Evolutionary conservation across 2,113 vertebrate species (phyloP).

Genomic region (Cynocephalus volans): DNA sequence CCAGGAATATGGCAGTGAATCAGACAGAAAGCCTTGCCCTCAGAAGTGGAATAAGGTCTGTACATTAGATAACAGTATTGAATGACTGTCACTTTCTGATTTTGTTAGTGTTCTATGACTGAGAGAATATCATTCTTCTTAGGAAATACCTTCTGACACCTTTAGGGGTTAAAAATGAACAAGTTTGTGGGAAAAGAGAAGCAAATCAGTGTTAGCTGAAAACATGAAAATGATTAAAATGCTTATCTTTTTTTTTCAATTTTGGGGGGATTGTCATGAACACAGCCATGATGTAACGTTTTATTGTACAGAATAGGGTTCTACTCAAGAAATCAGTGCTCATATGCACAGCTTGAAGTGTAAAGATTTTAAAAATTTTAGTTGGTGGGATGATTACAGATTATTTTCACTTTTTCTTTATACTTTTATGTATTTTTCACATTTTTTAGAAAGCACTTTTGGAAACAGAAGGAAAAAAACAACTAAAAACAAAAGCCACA

Average conservation of each 20-base stretch:
- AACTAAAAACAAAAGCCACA: background rate
- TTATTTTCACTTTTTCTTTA: slow-evolving; percentile 53
- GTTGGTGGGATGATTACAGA: background rate
- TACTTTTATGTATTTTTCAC: background rate
- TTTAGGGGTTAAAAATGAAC: slow-evolving; percentile 15
- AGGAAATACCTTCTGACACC: slow-evolving; percentile 8
- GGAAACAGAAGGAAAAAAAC: background rate
- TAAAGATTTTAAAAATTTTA: slow-evolving; percentile 8
- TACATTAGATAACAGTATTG: background rate
- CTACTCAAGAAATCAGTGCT: background rate
- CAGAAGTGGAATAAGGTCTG: background rate
- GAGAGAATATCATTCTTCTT: slow-evolving; percentile 26
- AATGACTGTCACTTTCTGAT: background rate
- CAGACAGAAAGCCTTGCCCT: background rate
- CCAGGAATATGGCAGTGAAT: background rate
- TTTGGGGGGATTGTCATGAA: background rate
- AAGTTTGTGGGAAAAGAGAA: slow-evolving; percentile 23
- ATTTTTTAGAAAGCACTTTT: slow-evolving; percentile 28
- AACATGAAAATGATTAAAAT: slow-evolving; percentile 14
- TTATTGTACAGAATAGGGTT: background rate
- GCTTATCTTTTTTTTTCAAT: slow-evolving; percentile 19
- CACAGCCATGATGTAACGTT: background rate
- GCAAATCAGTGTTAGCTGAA: background rate
- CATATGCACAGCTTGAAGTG: background rate
- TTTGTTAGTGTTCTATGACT: background rate